Base-by-base conservation (phyloP, 2,797 vertebrate genomes). In the Allobates femoralis region DNA sequence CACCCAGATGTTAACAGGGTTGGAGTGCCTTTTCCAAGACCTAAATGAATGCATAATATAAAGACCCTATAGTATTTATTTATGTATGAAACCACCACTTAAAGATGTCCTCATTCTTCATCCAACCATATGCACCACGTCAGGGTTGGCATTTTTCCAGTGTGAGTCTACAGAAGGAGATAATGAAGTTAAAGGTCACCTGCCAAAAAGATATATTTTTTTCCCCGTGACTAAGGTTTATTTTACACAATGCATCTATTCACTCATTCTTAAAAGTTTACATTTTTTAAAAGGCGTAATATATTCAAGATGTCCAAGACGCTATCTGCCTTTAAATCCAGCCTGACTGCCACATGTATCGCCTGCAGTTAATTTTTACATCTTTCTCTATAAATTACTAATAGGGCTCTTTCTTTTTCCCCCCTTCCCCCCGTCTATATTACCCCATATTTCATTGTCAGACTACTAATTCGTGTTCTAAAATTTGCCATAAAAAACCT, bases 191-290 rank as follows among this genome's bases (percentile, higher is more conserved):
- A 84, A 30, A 53, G 82, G 73, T 66, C 73, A 30, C 19, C 55
- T 53, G 37, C 28, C 56, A 73, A 5, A 41, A 26, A 46, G 3
- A 46, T 14, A 14, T n/a, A 23, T 8, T 67, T 74, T 18, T 34
- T 46, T n/a, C 11, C 67, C 66, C 4, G 1, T 5, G 26, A 18
- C 34, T n/a, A n/a, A n/a, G n/a, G 34, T 26, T n/a, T 19, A 30
- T 76, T 64, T 2, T 62, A 56, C 28, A 77, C 60, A 85, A 85
- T 53, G 58, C 73, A 6, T 32, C 83, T 55, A 76, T 67, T 84
- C 26, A n/a, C 28, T 32, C 2, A 19, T 16, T 21, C 23, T 32
- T 84, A 64, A 75, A 74, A 41, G 56, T 62, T 46, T 60, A 60
- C 82, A 32, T 76, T 84, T 75, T n/a, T n/a, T 62, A 26, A 26